A percentile compares a stretch with the other conserved stretches of the same genome.
Evolutionary conservation across 2,888 invertebrate genomes (phyloP).

Genomic region (Synergus gifuensis): DNA sequence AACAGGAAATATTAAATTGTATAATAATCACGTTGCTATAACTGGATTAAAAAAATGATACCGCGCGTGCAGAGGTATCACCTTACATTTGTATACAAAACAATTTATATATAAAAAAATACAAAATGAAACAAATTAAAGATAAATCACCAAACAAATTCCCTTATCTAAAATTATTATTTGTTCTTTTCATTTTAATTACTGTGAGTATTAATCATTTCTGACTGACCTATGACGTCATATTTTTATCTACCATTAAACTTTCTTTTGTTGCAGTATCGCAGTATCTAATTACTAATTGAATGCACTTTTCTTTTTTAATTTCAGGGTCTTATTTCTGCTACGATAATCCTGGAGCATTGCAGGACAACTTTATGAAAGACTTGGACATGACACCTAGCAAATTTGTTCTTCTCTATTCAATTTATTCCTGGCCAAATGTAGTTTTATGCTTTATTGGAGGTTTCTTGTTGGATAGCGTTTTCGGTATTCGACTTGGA

Average conservation of each 20-base stretch:
- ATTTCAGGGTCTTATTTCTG: conserved; percentile 96
- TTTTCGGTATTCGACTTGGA: conserved; percentile 96
- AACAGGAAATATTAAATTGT: too few species aligned
- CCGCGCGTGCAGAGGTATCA: too few species aligned
- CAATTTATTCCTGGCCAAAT: conserved; percentile 99
- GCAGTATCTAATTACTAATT: background rate
- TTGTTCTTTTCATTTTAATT: background rate
- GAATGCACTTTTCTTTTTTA: conserved; percentile 52
- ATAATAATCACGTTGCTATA: too few species aligned
- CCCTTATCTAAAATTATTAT: background rate
- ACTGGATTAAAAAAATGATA: too few species aligned
- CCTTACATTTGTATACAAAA: too few species aligned
- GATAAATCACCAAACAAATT: background rate
- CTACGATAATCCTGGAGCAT: conserved; percentile 96
- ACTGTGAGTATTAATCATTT: background rate
- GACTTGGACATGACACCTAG: conserved; percentile 90
- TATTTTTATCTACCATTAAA: background rate
- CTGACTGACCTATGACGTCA: background rate
- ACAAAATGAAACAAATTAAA: too few species aligned
- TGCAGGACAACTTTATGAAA: conserved; percentile 91
- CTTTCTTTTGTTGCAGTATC: background rate
- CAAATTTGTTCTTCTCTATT: conserved; percentile 93
- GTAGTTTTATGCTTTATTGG: conserved; percentile 96
- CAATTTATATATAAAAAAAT: too few species aligned
- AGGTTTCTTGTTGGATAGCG: conserved; percentile 95